These are phyloP conservation scores for Dasyurus viverrinus DNA, from an alignment of 2,113 vertebrate species.

Conservation along the genomic window DNA sequence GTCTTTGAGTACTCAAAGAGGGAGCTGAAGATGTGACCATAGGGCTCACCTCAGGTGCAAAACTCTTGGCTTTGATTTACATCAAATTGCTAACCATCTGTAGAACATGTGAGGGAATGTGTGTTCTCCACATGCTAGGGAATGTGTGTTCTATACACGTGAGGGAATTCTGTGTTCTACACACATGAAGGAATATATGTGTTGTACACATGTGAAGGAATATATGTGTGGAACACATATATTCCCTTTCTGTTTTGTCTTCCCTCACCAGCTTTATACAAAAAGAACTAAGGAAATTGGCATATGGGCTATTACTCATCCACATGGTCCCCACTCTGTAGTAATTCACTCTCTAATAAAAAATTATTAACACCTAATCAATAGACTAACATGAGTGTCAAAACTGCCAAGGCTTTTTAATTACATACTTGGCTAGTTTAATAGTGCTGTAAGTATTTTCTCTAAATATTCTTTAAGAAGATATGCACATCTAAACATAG, in stretches of 20 bases:
- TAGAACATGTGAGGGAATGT: not conserved
- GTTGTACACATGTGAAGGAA: too few species aligned
- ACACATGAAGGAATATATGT: not conserved
- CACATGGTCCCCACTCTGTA: constrained; percentile 63
- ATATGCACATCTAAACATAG: constrained; percentile 32
- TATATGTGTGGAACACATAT: not conserved
- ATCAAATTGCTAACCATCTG: constrained; percentile 5
- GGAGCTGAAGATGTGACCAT: not conserved
- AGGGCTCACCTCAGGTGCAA: constrained; percentile 27
- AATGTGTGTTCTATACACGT: not conserved
- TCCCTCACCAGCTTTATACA: constrained; percentile 21
- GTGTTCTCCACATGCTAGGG: not conserved
- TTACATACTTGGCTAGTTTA: constrained; percentile 82
- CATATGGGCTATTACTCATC: constrained; percentile 69
- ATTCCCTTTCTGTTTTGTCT: not conserved
- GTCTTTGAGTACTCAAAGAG: not conserved
- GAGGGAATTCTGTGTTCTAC: not conserved
- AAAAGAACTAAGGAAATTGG: constrained; percentile 56
- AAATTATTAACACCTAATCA: constrained; percentile 82
- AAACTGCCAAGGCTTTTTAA: constrained; percentile 81
- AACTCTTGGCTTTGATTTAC: constrained; percentile 16
- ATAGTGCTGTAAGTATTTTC: constrained; percentile 81
- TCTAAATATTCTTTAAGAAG: constrained; percentile 82
- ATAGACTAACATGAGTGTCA: constrained; percentile 76
- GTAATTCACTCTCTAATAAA: constrained; percentile 75